Percentiles rank a stretch among this genome's conserved stretches.
Evolutionary conservation across 2,113 vertebrate species (phyloP).

Genomic region (Callospermophilus lateralis): DNA sequence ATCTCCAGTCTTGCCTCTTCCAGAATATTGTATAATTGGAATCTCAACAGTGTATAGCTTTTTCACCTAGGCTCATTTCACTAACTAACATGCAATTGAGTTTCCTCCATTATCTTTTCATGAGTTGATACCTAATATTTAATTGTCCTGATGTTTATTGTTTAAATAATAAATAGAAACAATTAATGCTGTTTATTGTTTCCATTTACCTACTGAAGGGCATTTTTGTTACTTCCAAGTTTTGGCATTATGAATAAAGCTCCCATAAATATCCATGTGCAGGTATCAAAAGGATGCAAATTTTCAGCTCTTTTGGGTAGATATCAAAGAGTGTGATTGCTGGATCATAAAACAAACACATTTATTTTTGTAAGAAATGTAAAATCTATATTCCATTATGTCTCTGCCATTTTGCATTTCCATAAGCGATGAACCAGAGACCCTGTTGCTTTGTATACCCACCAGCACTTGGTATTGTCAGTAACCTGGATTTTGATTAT

Average conservation of each 20-base stretch:
- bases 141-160: background rate
- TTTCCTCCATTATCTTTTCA: background rate
- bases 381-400: background rate
- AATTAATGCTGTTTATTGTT: background rate
- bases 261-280: background rate
- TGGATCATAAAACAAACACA: background rate
- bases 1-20: background rate
- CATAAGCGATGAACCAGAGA: background rate
- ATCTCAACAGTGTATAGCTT: background rate
- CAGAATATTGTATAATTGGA: background rate
- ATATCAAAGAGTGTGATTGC: background rate
- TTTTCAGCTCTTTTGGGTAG: background rate
- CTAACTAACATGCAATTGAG: background rate
- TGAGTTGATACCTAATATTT: background rate
- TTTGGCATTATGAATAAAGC: background rate
- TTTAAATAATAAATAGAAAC: no score
- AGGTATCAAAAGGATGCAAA: background rate
- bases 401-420: background rate
- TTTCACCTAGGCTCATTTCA: background rate
- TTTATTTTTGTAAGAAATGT: constrained; percentile 24
- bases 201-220: background rate
- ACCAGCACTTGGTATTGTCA: background rate
- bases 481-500: background rate
- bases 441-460: background rate
- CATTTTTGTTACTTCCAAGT: background rate